Base-by-base conservation (phyloP, 2,113 vertebrate species). In the Gobiocypris rarus region DNA sequence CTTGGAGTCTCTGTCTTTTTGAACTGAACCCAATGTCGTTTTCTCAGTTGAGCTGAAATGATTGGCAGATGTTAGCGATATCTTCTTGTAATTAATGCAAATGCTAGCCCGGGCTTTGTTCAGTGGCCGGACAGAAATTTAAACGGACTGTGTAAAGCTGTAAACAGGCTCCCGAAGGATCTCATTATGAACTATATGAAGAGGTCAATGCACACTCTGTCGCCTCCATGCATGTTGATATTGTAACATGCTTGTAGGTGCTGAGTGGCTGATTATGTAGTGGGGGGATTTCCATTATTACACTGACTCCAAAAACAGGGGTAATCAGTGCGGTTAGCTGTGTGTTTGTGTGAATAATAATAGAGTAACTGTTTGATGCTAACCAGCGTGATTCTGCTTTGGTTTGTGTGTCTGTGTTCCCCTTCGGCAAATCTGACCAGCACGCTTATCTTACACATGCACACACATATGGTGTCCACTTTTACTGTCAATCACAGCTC, bases 71-170 rank as follows among this genome's bases (percentile, higher is more conserved):
- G 65, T 65, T 74, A 90, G 88, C 31, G 84, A 89, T 80, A 83
- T 58, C 13, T 34, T 71, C 24, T 84, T 80, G 81, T 82, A 89
- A 90, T 88, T 86, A 87, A 85, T 86, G 19, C 86, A 88, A 86
- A 89, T 88, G 87, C 48, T 15, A 28, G 81, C 85, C 84, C 77
- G 81, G 86, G 13, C 73, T 86, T 90, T 91, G 83, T 89, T 85
- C 69, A 34, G 77, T 89, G 86, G 59, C 69, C 48, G 84, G 82
- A 85, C 19, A 13, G 85, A 89, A 91, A 93, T 92, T 86, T 90
- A 81, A 87, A 84, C 81, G 81, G 87, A 89, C 89, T 84, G 88
- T 85, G 88, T 24, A 90, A 91, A 90, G 91, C 91, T 90, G 85
- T 86, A 81, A 48, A 81, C 45, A 41, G 70, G 38, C 56, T 56